These are phyloP conservation scores for Drosophila emarginata DNA, from an alignment of 2,888 invertebrate species.

Conservation along the genomic window DNA sequence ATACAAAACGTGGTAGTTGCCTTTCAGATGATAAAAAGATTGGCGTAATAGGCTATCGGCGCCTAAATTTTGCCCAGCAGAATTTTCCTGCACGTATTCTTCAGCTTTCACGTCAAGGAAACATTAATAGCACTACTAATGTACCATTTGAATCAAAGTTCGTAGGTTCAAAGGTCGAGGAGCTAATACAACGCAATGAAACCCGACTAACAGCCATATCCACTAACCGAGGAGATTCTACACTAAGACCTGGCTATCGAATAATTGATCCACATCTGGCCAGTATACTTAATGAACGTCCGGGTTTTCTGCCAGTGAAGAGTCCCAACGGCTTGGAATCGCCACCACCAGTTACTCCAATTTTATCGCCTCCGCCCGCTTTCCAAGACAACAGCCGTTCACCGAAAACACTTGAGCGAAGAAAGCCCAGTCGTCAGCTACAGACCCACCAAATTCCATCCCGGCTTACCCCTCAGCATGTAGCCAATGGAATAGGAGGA, in stretches of 20 bases:
- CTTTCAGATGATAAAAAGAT: constrained; percentile 74
- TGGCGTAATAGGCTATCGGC: constrained; percentile 47
- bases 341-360: constrained; percentile 87
- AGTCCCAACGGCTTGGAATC: constrained; percentile 82
- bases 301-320: constrained; percentile 82
- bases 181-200: constrained; percentile 82
- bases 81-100: constrained; percentile 70
- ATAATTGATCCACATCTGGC: constrained; percentile 81
- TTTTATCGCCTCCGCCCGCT: constrained; percentile 88
- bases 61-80: constrained; percentile 70
- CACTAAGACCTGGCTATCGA: constrained; percentile 80
- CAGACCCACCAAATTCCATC: constrained; percentile 44
- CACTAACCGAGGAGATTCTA: constrained; percentile 53
- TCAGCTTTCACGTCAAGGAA: constrained; percentile 52
- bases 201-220: constrained; percentile 61
- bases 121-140: constrained; percentile 15
- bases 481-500: constrained; percentile 33
- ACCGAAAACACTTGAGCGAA: constrained; percentile 67
- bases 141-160: constrained; percentile 68
- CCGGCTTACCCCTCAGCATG: constrained; percentile 57
- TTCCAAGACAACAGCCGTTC: constrained; percentile 85
- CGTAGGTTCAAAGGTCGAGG: constrained; percentile 81
- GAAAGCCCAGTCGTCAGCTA: constrained; percentile 56
- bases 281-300: constrained; percentile 81
- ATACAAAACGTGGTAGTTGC: constrained; percentile 79